Evolutionary conservation across 2,888 invertebrate species (phyloP).

Genomic region (Bursaphelenchus okinawaensis): DNA sequence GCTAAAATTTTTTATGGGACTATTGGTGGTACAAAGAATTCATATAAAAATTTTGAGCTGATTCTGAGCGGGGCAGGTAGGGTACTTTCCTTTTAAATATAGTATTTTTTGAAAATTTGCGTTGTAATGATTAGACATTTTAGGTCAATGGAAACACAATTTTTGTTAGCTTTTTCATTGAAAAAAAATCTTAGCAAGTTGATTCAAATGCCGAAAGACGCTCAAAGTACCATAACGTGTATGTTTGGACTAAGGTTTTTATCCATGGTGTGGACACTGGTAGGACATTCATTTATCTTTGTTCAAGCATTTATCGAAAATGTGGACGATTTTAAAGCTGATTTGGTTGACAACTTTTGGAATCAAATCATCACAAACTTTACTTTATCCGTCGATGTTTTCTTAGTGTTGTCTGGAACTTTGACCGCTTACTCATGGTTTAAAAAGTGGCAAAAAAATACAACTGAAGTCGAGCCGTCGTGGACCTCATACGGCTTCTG

Average conservation of each 20-base stretch:
- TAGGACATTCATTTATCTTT: conserved; percentile 57
- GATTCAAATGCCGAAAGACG: conserved; percentile 52
- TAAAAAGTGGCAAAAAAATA: conserved; percentile 55
- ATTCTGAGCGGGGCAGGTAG: no score
- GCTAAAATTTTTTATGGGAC: no score
- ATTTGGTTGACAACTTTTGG: conserved; percentile 50
- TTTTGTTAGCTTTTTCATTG: conserved; percentile 51
- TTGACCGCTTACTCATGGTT: conserved; percentile 56
- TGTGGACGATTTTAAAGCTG: conserved; percentile 53
- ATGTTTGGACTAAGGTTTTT: conserved; percentile 53
- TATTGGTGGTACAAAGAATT: no score
- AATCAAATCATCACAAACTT: conserved; percentile 57
- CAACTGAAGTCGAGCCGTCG: conserved; percentile 48
- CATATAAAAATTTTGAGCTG: no score
- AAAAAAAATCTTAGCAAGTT: conserved; percentile 47
- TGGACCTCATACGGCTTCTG: conserved; percentile 56
- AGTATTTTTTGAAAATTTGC: not conserved
- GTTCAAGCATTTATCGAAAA: conserved; percentile 54
- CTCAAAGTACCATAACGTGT: conserved; percentile 54
- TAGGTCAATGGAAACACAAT: conserved; percentile 42
- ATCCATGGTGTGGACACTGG: conserved; percentile 56
- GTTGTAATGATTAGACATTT: conserved; percentile 11
- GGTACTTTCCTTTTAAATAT: no score
- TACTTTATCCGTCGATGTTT: conserved; percentile 53
- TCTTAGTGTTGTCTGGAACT: conserved; percentile 50